Evolutionary conservation across 2,797 vertebrate genomes (phyloP).

Genomic region (Characodon lateralis): DNA sequence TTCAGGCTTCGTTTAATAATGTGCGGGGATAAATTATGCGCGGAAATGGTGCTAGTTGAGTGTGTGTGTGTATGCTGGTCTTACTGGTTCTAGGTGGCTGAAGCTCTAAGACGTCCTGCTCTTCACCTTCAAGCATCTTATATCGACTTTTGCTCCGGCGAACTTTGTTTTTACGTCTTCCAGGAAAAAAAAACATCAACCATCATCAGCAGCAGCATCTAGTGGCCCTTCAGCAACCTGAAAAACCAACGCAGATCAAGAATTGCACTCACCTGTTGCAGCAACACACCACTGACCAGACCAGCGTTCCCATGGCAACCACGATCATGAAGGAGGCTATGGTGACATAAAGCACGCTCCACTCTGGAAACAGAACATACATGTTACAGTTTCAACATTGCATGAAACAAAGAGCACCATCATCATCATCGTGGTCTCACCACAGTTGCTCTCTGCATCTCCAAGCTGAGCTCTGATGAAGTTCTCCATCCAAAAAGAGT

Average conservation of each 20-base stretch:
- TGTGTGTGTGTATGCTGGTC: background rate
- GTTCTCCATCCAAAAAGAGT: conserved; percentile 99
- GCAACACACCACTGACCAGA: conserved; percentile 93
- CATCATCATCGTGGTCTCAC: conserved; percentile 71
- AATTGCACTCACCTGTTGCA: conserved; percentile 87
- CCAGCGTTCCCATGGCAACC: conserved; percentile 87
- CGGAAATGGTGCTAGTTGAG: background rate
- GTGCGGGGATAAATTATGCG: no score
- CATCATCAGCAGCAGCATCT: background rate
- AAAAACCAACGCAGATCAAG: no score
- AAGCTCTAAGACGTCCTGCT: conserved; percentile 90
- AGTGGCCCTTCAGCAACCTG: background rate
- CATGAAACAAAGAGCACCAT: background rate
- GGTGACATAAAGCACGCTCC: conserved; percentile 98
- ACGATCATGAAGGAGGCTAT: conserved; percentile 94
- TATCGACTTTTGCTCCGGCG: conserved; percentile 94
- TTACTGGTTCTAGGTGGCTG: conserved; percentile 82
- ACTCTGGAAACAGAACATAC: conserved; percentile 82
- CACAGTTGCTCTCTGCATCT: conserved; percentile 95
- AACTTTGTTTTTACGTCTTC: conserved; percentile 90
- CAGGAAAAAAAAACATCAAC: background rate
- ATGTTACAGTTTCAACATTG: background rate
- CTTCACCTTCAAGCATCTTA: conserved; percentile 94
- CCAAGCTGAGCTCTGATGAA: conserved; percentile 90
- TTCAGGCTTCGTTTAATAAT: background rate